Conservation (phyloP, 2,888 invertebrate species). For the Euclidia mi region DNA sequence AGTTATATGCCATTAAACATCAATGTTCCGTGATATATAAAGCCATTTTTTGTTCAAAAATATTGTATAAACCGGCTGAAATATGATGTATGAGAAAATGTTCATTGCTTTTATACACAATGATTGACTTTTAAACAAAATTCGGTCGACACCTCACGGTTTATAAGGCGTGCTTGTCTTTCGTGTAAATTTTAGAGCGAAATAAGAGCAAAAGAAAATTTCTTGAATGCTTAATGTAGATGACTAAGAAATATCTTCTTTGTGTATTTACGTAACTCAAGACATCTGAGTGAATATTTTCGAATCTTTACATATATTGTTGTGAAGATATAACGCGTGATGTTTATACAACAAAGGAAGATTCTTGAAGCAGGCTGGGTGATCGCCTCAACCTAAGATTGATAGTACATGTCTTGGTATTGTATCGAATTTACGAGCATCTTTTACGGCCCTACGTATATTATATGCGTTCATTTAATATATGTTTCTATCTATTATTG, state of each 20-base stretch:
- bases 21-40: no score
- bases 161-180: conserved; percentile 7
- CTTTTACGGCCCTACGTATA: no score
- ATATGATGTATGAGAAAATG: conserved; percentile 13
- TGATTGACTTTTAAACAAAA: conserved; percentile 20
- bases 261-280: conserved; percentile 24
- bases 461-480: no score
- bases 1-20: no score
- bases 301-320: conserved; percentile 13
- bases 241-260: conserved; percentile 36
- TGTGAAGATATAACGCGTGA: conserved; percentile 24
- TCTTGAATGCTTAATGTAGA: conserved; percentile 31
- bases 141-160: conserved; percentile 8
- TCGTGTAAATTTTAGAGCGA: conserved; percentile 16
- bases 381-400: no score
- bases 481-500: no score
- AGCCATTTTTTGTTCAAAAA: no score
- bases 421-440: no score
- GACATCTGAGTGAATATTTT: conserved; percentile 39
- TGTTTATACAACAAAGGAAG: not conserved
- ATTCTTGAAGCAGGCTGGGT: conserved; percentile 14
- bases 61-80: no score
- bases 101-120: conserved; percentile 23
- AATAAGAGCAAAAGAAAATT: conserved; percentile 36
- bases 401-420: no score